Conservation (phyloP, 2,888 invertebrate species). For the Incurvaria masculella region DNA sequence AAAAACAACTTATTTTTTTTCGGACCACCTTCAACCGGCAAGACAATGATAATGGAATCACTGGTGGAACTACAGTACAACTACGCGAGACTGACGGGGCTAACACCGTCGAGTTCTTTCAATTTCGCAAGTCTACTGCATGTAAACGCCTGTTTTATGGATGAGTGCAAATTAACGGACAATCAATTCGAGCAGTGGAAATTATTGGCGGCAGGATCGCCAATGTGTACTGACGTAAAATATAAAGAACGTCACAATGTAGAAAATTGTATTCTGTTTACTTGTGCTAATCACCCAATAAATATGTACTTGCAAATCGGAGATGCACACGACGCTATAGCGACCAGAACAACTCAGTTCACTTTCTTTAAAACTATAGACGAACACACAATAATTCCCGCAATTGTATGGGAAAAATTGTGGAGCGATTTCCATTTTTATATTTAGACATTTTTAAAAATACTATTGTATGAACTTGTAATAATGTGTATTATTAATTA, state of each 20-base stretch:
- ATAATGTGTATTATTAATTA: no score
- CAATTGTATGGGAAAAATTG: conserved; percentile 1
- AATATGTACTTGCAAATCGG: conserved; percentile 6
- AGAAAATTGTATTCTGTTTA: conserved; percentile 9
- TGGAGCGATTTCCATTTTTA: neutral
- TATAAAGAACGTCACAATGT: conserved; percentile 9
- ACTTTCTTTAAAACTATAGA: neutral
- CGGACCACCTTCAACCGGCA: conserved; percentile 15
- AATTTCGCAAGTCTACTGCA: conserved; percentile 7
- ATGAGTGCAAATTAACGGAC: conserved; percentile 10
- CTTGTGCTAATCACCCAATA: conserved; percentile 9
- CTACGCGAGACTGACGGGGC: conserved; percentile 6
- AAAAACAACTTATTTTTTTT: conserved; percentile 16
- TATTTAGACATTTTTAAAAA: neutral
- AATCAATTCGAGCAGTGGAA: conserved; percentile 15
- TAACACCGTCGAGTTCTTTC: conserved; percentile 4
- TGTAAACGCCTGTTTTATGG: conserved; percentile 9
- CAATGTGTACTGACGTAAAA: conserved; percentile 13
- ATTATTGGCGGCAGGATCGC: conserved; percentile 8
- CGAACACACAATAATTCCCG: neutral
- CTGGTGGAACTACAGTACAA: conserved; percentile 9
- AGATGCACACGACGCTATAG: conserved; percentile 6
- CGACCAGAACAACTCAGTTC: conserved; percentile 6
- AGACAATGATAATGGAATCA: conserved; percentile 20
- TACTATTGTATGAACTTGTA: neutral